Base-by-base conservation (phyloP, 2,888 invertebrate species). In the Saturnia japonica region DNA sequence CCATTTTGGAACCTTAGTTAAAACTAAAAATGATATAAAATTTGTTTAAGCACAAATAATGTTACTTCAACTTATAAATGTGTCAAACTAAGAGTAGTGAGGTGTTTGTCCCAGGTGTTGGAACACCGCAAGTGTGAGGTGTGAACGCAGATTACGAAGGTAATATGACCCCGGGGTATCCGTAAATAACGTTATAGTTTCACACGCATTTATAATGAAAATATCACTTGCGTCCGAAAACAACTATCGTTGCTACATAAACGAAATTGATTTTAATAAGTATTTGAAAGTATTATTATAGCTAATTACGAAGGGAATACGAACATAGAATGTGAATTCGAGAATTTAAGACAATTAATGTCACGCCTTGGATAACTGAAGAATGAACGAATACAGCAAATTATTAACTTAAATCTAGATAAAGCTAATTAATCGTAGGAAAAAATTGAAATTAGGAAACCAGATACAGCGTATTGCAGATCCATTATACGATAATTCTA, bases 101-200 rank as follows among this genome's bases (percentile, higher is more conserved):
- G 64, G 64, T 19, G 73, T 74, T 72, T 72, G 72, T 77, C 73
- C 75, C 68, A 64, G 73, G 72, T 73, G 72, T 76, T 70, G 72
- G 72, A 70, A 72, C 73, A 74, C 76, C 78, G 72, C 71, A 72
- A 71, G 76, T 69, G 71, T 70, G 69, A 73, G 76, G 74, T 73
- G 73, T 72, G 74, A 72, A 74, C 76, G 68, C 74, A 73, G 77
- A 74, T 77, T 77, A 74, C 68, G 73, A 73, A 76, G 72, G 74
- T 78, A 78, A 78, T 74, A 76, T 71, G 73, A 74, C 72, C 75
- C 71, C 72, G 72, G 72, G 74, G 72, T 74, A 74, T 74, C 74
- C 72, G 70, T 72, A 67, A 73, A 72, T 78, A 68, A 77, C 70
- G 71, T 71, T 73, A 68, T 68, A 73, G 64, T 64, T 70, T 66